phyloP scores from a whole-genome alignment of 2,113 vertebrate species.

The Kryptolebias marmoratus region DNA sequence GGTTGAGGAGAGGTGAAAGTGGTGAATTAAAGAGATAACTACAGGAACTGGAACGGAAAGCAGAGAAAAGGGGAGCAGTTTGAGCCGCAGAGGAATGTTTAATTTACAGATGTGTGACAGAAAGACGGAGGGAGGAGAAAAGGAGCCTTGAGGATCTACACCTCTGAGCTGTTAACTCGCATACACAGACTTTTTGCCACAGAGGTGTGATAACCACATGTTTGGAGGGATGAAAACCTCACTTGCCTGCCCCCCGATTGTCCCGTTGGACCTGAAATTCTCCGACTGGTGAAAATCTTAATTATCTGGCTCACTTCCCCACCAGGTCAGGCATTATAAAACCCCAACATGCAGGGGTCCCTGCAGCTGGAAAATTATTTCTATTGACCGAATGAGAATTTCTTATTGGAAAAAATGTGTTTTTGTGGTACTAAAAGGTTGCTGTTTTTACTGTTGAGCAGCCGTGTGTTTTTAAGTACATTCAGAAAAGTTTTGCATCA shows the following conservation, averaged over 20 bases:
- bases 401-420: no score
- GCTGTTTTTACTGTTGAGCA: no score
- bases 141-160: conserved; percentile 44
- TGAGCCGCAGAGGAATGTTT: conserved; percentile 54
- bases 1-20: conserved; percentile 42
- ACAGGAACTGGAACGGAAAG: conserved; percentile 35
- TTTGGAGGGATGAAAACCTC: conserved; percentile 17
- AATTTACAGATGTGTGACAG: conserved; percentile 66
- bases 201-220: conserved; percentile 70
- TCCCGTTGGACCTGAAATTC: conserved; percentile 17
- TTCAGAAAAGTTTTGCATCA: no score
- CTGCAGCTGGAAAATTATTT: background rate
- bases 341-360: background rate
- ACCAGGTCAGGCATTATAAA: conserved; percentile 6
- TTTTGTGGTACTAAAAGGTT: no score
- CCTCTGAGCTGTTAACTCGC: conserved; percentile 70
- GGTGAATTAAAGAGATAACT: conserved; percentile 10
- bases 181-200: conserved; percentile 76
- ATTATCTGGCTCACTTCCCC: conserved; percentile 38
- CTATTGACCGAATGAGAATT: no score
- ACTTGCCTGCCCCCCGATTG: background rate
- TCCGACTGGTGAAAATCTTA: conserved; percentile 28
- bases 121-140: conserved; percentile 40
- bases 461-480: no score
- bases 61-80: conserved; percentile 2